These are phyloP conservation scores for Pseudopipra pipra DNA, from an alignment of 2,113 vertebrate species.

Conservation along the genomic window DNA sequence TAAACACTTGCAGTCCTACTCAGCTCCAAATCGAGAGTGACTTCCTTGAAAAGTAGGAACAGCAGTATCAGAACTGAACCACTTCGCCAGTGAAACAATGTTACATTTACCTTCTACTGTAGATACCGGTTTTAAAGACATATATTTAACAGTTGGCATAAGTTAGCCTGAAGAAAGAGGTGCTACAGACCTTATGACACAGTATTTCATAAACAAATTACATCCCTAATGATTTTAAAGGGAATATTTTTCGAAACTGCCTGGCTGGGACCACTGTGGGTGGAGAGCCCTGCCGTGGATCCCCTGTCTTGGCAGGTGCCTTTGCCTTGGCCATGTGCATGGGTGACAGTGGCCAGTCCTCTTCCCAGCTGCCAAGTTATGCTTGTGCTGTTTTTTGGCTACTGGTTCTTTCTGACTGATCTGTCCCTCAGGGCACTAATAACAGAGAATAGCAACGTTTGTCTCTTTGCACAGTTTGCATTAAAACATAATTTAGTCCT, in stretches of 20 bases:
- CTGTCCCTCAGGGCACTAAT: neutral
- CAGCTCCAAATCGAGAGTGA: neutral
- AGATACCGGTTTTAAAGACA: neutral
- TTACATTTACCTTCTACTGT: neutral
- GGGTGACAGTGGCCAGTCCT: neutral
- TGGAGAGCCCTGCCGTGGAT: rapidly evolving
- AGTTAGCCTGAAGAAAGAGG: neutral
- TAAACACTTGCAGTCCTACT: neutral
- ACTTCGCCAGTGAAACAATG: neutral
- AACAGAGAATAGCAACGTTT: neutral
- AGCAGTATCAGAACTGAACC: neutral
- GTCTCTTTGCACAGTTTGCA: neutral
- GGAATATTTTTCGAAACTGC: neutral
- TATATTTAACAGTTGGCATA: neutral
- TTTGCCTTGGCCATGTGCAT: rapidly evolving
- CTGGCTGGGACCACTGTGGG: neutral
- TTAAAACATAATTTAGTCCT: neutral
- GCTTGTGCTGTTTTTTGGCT: neutral
- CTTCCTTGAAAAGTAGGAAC: neutral
- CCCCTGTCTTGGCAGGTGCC: neutral
- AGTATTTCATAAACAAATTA: neutral
- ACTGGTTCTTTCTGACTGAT: neutral
- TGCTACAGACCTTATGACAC: neutral
- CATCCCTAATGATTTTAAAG: neutral
- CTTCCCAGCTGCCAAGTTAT: neutral